Evolutionary conservation across 2,113 vertebrate species (phyloP), one percentile per base, ranked within the genome.

Genomic region (Aphyosemion australe): DNA sequence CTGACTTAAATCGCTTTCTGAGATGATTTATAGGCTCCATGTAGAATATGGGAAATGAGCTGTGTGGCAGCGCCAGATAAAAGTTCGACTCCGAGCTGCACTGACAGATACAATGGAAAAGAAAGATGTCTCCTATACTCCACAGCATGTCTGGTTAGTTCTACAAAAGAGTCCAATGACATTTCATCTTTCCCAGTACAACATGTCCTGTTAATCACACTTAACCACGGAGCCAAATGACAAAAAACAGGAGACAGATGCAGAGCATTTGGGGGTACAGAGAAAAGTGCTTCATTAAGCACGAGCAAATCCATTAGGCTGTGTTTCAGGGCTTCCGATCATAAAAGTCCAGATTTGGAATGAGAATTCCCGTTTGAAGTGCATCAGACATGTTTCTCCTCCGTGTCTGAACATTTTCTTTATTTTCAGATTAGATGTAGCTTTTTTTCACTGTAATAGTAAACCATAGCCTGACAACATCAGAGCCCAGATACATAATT

Each of bases 151-250:
- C 72, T 64, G 74, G 31, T 69, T n/a, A 65, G 50, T 54, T 46
- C 39, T 52, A 76, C 71, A 69, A 80, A 51, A 76, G 74, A 69
- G 77, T 75, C 58, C 52, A 41, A 20, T 47, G 61, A 74, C 78
- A 73, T 59, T 55, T 69, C 66, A 71, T 79, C 49, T 66, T 71
- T 58, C 54, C 60, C 34, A 49, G 52, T 57, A 65, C 51, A 79
- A 71, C 69, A 61, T 41, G 55, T 68, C 69, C 65, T 75, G 84
- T 84, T 88, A 87, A 87, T 88, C 86, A 84, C 81, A 78, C 60
- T 79, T 70, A 65, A 69, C 73, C 53, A 65, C 45, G 55, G 59
- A 79, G 76, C 55, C 75, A 76, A 70, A 75, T 46, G 16, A 42
- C 56, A 41, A 65, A 75, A 26, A 78, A 63, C 67, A 39, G 49